Percentiles rank a stretch among this genome's conserved stretches.
These are phyloP conservation scores for Tetramorium alpestre DNA, from an alignment of 1,140 invertebrate genomes.

Conservation along the genomic window DNA sequence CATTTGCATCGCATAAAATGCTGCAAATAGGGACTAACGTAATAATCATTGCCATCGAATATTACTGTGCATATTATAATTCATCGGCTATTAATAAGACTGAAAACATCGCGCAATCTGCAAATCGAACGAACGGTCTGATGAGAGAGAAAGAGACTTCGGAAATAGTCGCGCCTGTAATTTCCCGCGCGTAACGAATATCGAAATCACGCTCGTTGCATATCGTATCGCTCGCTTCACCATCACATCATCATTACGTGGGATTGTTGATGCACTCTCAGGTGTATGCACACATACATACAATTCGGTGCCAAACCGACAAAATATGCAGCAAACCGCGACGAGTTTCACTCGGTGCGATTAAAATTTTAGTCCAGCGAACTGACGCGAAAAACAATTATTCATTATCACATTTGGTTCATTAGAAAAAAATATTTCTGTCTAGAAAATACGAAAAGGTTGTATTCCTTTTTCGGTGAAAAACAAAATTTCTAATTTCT, in stretches of 20 bases:
- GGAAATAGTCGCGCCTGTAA: conserved; percentile 47
- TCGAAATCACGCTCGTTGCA: conserved; percentile 30
- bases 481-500: not conserved
- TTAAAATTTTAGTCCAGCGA: conserved; percentile 39
- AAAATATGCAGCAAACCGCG: conserved; percentile 37
- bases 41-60: not conserved
- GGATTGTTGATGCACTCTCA: conserved; percentile 46
- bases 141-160: not conserved
- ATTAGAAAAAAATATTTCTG: not conserved
- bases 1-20: not conserved
- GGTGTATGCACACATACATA: conserved; percentile 14
- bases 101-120: conserved; percentile 17
- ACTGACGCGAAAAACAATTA: conserved; percentile 10
- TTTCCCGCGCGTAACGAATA: conserved; percentile 33
- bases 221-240: not conserved
- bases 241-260: conserved; percentile 28
- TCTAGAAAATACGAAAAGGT: not conserved
- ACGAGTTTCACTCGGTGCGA: conserved; percentile 45
- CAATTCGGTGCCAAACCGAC: not conserved
- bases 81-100: not conserved
- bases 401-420: conserved; percentile 7
- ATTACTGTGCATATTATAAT: not conserved
- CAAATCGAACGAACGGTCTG: not conserved
- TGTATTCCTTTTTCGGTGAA: not conserved
- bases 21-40: not conserved